Evolutionary conservation across 30 jellyfish, hydroid and myxozoan species (phyloP), one percentile per base, ranked within the genome.

Genomic region (Mastigias papua): DNA sequence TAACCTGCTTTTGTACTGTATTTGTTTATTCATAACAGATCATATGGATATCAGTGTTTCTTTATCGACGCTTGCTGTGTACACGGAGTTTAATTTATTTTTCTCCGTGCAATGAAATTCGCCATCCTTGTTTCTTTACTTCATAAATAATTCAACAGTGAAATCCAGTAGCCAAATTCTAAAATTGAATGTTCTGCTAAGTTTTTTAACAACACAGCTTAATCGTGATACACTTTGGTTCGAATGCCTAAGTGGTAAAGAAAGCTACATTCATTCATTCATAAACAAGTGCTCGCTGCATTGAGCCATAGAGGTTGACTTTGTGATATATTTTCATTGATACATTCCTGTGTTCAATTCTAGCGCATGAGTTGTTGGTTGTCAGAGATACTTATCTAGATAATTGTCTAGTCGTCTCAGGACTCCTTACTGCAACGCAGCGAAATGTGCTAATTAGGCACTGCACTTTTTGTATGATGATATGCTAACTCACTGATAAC

Each of bases 11-110:
- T 22, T 21, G 48, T 70, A 35, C 34, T 15, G 11, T 46, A 34
- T 62, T 33, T 54, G 46, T 83, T 83, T 83, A 84, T 57, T 62
- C 62, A 46, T 83, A 58, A 31, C 81, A 69, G 86, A 28, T 83
- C 91, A 71, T 71, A 75, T 8, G n/a, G 65, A 54, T 57, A 60
- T 50, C 92, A 67, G 80, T 13, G 69, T 60, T 67, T 68, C 57
- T 71, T 71, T 85, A 73, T 85, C 88, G 81, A 62, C 34, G 60
- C 78, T 83, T 21, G 86, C 85, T 69, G 86, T 48, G 86, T 50
- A 34, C 73, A 35, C 37, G 30, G 9, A 46, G 54, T 73, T 85
- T 50, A 69, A 73, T 85, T 85, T 73, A 70, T 72, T 60, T 46
- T 58, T 42, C 73, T 54, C 78, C 69, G 70, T 69, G 48, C 60